Conservation (phyloP, 2,888 invertebrate genomes). For the Nudaria mundana region DNA sequence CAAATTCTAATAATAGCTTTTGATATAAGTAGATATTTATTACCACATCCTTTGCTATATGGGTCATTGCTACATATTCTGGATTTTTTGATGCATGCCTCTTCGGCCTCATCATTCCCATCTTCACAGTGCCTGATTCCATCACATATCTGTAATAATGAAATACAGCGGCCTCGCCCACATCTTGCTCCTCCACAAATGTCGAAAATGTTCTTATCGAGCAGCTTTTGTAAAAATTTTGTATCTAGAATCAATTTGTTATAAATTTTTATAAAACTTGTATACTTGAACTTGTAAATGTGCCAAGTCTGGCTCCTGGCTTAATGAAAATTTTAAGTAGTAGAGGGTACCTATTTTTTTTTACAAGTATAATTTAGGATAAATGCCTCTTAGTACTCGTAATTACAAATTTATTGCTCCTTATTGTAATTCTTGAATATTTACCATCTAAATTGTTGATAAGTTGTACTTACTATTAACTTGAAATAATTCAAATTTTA, state of each 20-base stretch:
- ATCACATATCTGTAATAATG: conserved; percentile 82
- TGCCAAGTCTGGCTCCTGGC: too few relatives aligned
- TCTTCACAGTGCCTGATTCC: conserved; percentile 85
- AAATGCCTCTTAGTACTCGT: too few relatives aligned
- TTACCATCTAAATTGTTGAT: too few relatives aligned
- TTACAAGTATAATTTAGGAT: too few relatives aligned
- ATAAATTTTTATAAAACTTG: too few relatives aligned
- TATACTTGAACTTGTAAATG: too few relatives aligned
- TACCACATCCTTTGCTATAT: conserved; percentile 62
- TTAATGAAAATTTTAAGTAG: too few relatives aligned
- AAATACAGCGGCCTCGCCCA: conserved; percentile 85
- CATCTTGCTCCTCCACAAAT: conserved; percentile 84
- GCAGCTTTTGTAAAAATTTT: neutral
- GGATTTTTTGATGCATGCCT: conserved; percentile 65
- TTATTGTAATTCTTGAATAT: too few relatives aligned
- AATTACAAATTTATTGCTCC: too few relatives aligned
- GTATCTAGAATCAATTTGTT: neutral
- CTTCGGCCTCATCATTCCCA: conserved; percentile 83
- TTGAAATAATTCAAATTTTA: conserved; percentile 68
- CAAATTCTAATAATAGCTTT: too few relatives aligned
- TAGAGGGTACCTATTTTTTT: too few relatives aligned
- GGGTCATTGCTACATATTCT: conserved; percentile 49
- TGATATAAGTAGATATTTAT: too few relatives aligned
- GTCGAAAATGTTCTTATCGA: conserved; percentile 27
- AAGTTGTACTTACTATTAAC: conserved; percentile 4